A percentile compares a stretch with the other conserved stretches of the same genome.
phyloP scores from a whole-genome alignment of 2,113 vertebrate species.

The Uria aalge region DNA sequence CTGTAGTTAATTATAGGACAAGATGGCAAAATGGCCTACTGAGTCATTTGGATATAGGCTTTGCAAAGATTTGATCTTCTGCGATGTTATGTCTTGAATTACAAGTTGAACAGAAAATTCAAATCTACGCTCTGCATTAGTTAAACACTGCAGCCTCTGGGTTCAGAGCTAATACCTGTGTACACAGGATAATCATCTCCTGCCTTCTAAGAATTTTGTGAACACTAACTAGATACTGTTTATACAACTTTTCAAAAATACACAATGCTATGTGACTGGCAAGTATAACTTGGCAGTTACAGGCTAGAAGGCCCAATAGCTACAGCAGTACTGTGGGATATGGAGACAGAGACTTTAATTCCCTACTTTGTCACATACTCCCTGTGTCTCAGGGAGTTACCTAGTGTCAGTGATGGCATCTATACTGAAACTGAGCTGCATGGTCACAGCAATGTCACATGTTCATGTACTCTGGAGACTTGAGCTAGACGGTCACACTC shows the following conservation, averaged over 20 bases:
- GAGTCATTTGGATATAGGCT: neutral
- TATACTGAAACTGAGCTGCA: neutral
- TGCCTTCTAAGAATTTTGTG: neutral
- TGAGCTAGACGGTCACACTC: neutral
- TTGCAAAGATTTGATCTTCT: neutral
- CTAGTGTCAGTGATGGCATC: neutral
- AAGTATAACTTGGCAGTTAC: neutral
- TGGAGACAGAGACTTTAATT: neutral
- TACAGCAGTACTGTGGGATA: neutral
- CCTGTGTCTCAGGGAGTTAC: neutral
- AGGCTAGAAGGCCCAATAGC: neutral
- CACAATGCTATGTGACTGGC: neutral
- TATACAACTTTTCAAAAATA: neutral
- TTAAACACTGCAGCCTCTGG: neutral
- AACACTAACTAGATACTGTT: neutral
- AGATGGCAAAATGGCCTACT: slow-evolving; percentile 17
- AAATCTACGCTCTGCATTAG: neutral
- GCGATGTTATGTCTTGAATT: neutral
- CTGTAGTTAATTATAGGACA: slow-evolving; percentile 11
- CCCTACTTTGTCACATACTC: neutral
- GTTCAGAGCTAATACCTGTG: neutral
- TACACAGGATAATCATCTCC: neutral
- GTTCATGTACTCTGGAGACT: neutral
- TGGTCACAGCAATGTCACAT: neutral
- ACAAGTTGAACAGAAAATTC: neutral